phyloP scores from a whole-genome alignment of 2,113 vertebrate species.

The Sinocyclocheilus grahami region DNA sequence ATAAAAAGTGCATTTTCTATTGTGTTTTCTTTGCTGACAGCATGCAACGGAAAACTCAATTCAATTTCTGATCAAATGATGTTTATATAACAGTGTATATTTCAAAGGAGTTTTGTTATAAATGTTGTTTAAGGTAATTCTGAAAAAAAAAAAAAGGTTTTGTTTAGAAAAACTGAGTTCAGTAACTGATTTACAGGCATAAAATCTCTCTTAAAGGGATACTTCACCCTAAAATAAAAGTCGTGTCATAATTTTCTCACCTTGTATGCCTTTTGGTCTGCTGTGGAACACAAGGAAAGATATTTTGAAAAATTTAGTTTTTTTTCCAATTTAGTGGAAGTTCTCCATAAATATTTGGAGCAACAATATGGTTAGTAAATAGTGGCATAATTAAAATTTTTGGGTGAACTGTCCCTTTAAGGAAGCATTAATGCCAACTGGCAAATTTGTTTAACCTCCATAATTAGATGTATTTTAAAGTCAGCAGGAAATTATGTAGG shows the following conservation, averaged over 20 bases:
- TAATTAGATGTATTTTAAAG: background rate
- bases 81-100: background rate
- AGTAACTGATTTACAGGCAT: background rate
- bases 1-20: background rate
- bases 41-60: background rate
- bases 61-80: background rate
- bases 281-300: background rate
- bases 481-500: background rate
- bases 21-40: slow-evolving; percentile 2
- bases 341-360: background rate
- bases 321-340: too few relatives aligned
- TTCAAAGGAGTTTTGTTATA: background rate
- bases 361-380: background rate
- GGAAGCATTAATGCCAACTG: background rate
- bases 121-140: background rate
- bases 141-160: background rate
- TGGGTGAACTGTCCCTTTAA: background rate
- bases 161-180: too few relatives aligned
- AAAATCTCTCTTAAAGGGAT: background rate
- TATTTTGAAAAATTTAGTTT: background rate
- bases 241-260: background rate
- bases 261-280: background rate
- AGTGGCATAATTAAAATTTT: background rate
- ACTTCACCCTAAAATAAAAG: background rate
- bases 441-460: background rate